Evolutionary conservation across 2,888 invertebrate species (phyloP), one percentile per base, ranked within the genome.

Genomic region (Oscheius sp.): DNA sequence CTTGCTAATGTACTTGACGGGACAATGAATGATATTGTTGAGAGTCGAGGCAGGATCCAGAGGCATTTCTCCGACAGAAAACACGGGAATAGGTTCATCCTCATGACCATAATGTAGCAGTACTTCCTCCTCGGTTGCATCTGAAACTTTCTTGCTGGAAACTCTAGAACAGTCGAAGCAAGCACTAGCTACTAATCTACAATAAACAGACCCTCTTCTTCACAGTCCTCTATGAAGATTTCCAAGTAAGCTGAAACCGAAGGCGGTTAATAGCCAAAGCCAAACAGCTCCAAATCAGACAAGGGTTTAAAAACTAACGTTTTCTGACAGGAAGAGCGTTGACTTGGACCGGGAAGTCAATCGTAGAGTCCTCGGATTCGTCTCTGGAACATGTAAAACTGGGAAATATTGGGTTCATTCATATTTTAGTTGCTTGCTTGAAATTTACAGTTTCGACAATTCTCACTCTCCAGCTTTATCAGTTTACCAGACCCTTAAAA

Each of bases 1-100:
- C 60, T 83, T 82, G 60, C 81, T 79, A 21, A 86, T 78, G 65
- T 80, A 86, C 70, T 82, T 79, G 11, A 85, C 81, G 5, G 86
- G 86, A 66, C 85, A 85, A 42, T 79, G 75, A 10, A 86, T 77
- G 1, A 84, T 84, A 65, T 81, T 85, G 32, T 77, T 75, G 13
- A 86, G 77, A 3, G 85, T 84, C 13, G 79, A 71, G 7, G 83
- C 77, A 35, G 81, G 80, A 71, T 85, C 85, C 59, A 86, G 73
- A 9, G 86, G 85, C 32, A 79, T 80, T 33, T 82, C 77, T 70
- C 85, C 82, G 11, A 79, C 80, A 50, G 79, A 79, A 74, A 75
- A 84, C 0, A 84, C 79, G n/a, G 83, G 80, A n/a, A 84, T 68
- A 11, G 76, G 76, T 59, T 73, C 73, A 57, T 58, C 37, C 11